phyloP scores from a whole-genome alignment of 2,113 vertebrate genomes.

The Uropsilus gracilis region DNA sequence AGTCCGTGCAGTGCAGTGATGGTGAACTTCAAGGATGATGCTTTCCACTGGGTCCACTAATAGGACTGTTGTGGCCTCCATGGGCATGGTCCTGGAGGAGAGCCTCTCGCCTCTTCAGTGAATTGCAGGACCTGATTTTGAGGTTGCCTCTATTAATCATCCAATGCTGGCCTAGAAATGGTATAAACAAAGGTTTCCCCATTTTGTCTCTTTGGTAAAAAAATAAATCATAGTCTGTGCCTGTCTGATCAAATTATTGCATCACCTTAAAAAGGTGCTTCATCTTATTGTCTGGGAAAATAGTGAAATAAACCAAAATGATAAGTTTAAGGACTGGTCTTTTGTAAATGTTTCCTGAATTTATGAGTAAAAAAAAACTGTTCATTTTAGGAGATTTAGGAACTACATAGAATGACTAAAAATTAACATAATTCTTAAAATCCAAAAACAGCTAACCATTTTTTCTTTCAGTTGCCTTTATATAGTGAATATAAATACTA shows the following conservation, averaged over 20 bases:
- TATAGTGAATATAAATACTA: background rate
- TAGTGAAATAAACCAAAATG: background rate
- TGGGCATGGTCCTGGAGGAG: background rate
- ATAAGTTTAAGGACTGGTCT: background rate
- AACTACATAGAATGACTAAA: background rate
- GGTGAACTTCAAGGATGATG: background rate
- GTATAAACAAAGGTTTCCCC: background rate
- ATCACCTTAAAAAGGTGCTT: background rate
- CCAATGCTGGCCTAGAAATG: background rate
- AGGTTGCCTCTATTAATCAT: background rate
- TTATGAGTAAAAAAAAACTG: background rate
- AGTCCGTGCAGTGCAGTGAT: too few species aligned
- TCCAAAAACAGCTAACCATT: background rate
- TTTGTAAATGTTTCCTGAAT: background rate
- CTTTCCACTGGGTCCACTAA: background rate
- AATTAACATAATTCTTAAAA: background rate
- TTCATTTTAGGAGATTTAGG: background rate
- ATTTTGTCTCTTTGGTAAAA: background rate
- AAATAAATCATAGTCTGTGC: background rate
- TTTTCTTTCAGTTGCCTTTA: background rate
- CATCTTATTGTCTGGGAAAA: background rate
- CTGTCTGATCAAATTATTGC: background rate
- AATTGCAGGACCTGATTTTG: background rate
- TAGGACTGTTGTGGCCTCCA: background rate
- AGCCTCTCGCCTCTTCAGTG: background rate